phyloP scores from a whole-genome alignment of 2,113 vertebrate genomes.

The Seriola dumerili region DNA sequence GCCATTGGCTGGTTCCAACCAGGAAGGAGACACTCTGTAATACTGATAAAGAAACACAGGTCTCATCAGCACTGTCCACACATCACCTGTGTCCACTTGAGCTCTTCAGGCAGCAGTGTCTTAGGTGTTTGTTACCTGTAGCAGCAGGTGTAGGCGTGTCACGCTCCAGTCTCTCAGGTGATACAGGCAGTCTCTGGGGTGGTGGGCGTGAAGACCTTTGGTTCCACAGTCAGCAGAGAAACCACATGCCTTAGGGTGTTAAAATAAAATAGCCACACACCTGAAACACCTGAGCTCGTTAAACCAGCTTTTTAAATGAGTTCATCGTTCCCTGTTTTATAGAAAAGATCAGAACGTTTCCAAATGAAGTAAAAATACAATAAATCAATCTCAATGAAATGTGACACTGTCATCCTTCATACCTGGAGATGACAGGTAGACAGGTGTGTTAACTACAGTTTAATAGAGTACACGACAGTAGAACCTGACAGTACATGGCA shows the following conservation, averaged over 20 bases:
- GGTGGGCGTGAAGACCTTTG: conserved; percentile 86
- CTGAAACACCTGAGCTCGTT: not conserved
- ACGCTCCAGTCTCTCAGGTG: conserved; percentile 86
- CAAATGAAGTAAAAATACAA: too few relatives aligned
- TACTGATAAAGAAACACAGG: conserved; percentile 55
- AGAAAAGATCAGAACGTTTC: too few relatives aligned
- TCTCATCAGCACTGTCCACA: not conserved
- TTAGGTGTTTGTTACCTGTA: conserved; percentile 73
- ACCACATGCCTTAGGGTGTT: conserved; percentile 72
- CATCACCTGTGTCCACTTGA: not conserved
- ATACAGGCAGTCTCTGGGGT: conserved; percentile 86
- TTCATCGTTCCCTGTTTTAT: too few relatives aligned
- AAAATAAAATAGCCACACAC: not conserved
- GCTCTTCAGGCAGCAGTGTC: not conserved
- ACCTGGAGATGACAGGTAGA: too few relatives aligned
- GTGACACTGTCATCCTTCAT: too few relatives aligned
- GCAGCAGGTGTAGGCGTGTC: conserved; percentile 74
- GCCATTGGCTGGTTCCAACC: conserved; percentile 52
- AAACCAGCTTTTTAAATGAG: too few relatives aligned
- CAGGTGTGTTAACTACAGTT: too few relatives aligned
- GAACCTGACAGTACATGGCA: too few relatives aligned
- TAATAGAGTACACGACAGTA: too few relatives aligned
- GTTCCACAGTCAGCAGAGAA: conserved; percentile 78
- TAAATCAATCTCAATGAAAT: too few relatives aligned
- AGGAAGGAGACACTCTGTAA: conserved; percentile 70